Evolutionary conservation across 2,797 vertebrate genomes (phyloP).

Genomic region (Eptatretus atami): DNA sequence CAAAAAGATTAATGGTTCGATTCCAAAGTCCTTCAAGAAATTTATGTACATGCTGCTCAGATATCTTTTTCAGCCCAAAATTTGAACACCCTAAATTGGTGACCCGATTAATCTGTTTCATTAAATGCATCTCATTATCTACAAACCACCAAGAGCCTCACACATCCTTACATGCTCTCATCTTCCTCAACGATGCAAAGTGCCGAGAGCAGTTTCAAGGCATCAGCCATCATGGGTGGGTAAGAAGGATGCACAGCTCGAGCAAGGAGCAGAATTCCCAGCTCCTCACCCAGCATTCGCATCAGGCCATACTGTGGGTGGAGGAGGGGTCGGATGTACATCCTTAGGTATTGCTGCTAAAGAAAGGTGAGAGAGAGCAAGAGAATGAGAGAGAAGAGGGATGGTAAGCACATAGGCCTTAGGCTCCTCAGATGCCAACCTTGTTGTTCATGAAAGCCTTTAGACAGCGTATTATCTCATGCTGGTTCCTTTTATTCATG

Average conservation of each 20-base stretch:
- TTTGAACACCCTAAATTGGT: too few relatives aligned
- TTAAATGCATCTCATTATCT: too few relatives aligned
- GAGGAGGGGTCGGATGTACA: neutral
- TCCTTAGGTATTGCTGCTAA: neutral
- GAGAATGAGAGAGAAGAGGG: conserved; percentile 6
- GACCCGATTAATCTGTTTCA: too few relatives aligned
- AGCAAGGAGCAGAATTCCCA: conserved; percentile 44
- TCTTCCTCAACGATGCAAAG: conserved; percentile 31
- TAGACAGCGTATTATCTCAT: conserved; percentile 60
- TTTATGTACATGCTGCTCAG: too few relatives aligned
- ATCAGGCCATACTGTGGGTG: conserved; percentile 35
- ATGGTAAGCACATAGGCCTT: neutral
- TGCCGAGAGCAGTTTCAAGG: conserved; percentile 43
- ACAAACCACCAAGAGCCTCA: too few relatives aligned
- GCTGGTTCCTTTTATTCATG: conserved; percentile 71
- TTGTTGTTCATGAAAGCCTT: conserved; percentile 89
- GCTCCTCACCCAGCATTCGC: conserved; percentile 34
- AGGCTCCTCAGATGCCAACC: conserved; percentile 13
- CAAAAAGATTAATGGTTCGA: too few relatives aligned
- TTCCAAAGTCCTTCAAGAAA: too few relatives aligned
- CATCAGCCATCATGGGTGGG: conserved; percentile 62
- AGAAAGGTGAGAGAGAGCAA: neutral
- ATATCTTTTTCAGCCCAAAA: too few relatives aligned
- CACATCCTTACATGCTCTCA: too few relatives aligned
- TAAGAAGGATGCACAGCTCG: conserved; percentile 35